Conservation (phyloP, 2,113 vertebrate genomes). For the Sminthopsis crassicaudata region DNA sequence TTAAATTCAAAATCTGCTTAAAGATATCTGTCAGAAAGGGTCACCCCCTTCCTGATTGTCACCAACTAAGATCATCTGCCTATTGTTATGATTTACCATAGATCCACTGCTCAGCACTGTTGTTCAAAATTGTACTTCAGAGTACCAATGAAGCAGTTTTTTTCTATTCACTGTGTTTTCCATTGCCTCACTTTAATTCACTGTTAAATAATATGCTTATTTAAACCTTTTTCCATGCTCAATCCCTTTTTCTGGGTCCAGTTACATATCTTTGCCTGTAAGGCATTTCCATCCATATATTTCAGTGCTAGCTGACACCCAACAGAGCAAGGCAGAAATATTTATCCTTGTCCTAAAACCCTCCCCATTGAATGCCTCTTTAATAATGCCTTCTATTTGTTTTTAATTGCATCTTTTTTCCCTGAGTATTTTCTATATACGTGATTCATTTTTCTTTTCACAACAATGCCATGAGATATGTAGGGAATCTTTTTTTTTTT, state of each 20-base stretch:
- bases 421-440: neutral
- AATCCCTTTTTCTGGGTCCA: neutral
- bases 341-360: neutral
- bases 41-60: neutral
- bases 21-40: neutral
- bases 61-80: neutral
- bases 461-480: neutral
- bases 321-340: neutral
- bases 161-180: neutral
- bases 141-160: neutral
- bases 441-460: neutral
- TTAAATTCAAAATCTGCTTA: neutral
- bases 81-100: neutral
- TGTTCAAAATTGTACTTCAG: neutral
- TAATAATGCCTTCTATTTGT: neutral
- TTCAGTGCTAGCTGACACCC: neutral
- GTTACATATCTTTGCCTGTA: slow-evolving; percentile 20
- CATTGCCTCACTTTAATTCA: neutral
- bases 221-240: neutral
- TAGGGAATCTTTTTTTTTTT: neutral
- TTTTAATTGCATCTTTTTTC: neutral
- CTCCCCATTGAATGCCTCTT: neutral
- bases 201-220: neutral
- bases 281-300: slow-evolving; percentile 30
- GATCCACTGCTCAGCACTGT: neutral